phyloP scores from a whole-genome alignment of 2,113 vertebrate genomes.

The Ariopsis seemanni region DNA sequence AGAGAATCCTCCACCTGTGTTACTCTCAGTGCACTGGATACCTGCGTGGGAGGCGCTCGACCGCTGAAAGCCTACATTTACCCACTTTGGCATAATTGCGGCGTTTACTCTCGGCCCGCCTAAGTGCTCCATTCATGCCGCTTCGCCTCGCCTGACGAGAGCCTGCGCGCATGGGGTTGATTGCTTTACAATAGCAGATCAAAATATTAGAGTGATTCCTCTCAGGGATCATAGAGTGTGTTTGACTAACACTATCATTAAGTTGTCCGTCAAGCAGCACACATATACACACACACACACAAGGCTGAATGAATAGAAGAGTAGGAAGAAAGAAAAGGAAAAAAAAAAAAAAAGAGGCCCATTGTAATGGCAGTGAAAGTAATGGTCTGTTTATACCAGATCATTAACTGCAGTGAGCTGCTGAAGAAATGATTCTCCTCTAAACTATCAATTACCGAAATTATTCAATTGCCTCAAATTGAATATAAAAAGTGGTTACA shows the following conservation, averaged over 20 bases:
- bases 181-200: constrained; percentile 66
- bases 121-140: constrained; percentile 71
- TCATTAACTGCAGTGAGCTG: constrained; percentile 35
- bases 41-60: constrained; percentile 67
- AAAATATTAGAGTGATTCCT: constrained; percentile 63
- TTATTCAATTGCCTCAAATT: constrained; percentile 26
- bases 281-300: neutral
- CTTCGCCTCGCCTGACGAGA: constrained; percentile 62
- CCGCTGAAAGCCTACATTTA: constrained; percentile 73
- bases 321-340: neutral
- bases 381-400: constrained; percentile 34
- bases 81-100: constrained; percentile 72
- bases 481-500: neutral
- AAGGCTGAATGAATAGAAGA: constrained; percentile 40
- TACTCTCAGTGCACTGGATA: constrained; percentile 56
- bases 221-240: constrained; percentile 56
- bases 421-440: neutral
- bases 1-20: constrained; percentile 60
- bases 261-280: constrained; percentile 55
- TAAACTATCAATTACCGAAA: constrained; percentile 6
- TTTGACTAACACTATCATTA: constrained; percentile 61
- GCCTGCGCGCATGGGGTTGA: constrained; percentile 59
- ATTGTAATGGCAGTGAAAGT: constrained; percentile 6
- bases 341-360: neutral
- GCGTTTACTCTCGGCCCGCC: constrained; percentile 66